Evolutionary conservation across 2,797 vertebrate genomes (phyloP).

Genomic region (Telmatherina bonti): DNA sequence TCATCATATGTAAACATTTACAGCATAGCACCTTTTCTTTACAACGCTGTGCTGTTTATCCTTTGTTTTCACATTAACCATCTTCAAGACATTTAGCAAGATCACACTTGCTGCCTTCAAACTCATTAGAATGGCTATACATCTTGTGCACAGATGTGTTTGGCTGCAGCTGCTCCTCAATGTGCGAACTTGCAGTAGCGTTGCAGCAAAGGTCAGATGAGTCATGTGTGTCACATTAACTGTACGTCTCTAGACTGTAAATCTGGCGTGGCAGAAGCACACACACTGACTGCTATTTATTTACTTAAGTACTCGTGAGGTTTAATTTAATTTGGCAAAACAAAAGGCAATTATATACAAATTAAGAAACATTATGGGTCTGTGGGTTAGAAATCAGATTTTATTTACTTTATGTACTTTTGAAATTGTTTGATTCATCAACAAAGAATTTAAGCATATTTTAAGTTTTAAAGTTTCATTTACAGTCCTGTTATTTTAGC

Average conservation of each 20-base stretch:
- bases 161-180: not conserved
- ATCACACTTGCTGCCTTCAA: not conserved
- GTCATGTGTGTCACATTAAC: conserved; percentile 12
- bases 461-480: too few relatives aligned
- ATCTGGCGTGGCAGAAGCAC: not conserved
- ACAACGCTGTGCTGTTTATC: too few relatives aligned
- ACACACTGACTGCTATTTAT: not conserved
- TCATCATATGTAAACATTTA: not conserved
- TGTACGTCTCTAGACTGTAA: not conserved
- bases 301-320: not conserved
- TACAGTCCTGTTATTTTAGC: not conserved
- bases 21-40: not conserved
- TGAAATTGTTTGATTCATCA: too few relatives aligned
- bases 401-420: too few relatives aligned
- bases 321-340: not conserved
- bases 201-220: not conserved
- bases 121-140: not conserved
- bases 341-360: not conserved
- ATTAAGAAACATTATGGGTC: too few relatives aligned
- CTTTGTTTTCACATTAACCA: not conserved
- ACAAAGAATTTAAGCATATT: too few relatives aligned
- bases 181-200: not conserved
- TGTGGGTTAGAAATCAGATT: too few relatives aligned
- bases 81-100: not conserved
- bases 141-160: not conserved